phyloP scores from a whole-genome alignment of 2,888 invertebrate species.

The Cephus runcator region DNA sequence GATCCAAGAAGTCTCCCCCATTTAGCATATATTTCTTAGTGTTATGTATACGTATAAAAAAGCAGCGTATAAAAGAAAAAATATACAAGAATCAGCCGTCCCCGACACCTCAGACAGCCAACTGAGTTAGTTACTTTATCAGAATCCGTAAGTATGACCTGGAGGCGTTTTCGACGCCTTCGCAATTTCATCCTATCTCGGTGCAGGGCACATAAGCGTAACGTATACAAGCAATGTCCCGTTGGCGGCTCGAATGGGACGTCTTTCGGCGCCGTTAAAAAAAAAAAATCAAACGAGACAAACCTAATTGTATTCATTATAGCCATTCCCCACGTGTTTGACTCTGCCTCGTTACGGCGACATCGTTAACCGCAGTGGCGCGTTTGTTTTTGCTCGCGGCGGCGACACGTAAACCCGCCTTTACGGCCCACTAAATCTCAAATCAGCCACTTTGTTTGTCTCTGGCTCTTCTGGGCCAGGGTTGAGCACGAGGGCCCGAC shows the following conservation, averaged over 20 bases:
- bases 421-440: slow-evolving; percentile 32
- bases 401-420: slow-evolving; percentile 14
- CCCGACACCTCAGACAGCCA: neutral
- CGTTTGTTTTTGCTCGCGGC: slow-evolving; percentile 30
- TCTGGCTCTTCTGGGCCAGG: neutral
- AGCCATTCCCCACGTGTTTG: slow-evolving; percentile 22
- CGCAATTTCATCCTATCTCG: neutral
- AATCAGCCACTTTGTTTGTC: slow-evolving; percentile 39
- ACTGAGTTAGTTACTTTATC: neutral
- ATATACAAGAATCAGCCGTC: neutral
- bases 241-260: neutral
- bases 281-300: slow-evolving; percentile 20
- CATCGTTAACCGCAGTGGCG: slow-evolving; percentile 28
- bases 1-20: neutral
- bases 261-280: neutral
- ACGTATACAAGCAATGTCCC: neutral
- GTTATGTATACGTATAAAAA: neutral
- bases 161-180: neutral
- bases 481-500: neutral
- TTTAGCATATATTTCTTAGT: too few relatives aligned
- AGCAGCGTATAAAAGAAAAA: neutral
- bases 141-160: neutral
- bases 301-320: slow-evolving; percentile 42
- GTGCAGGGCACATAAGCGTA: neutral
- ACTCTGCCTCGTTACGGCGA: slow-evolving; percentile 29